These are phyloP conservation scores for Jordanella pulchra DNA, from an alignment of 2,797 vertebrate genomes.

Conservation along the genomic window DNA sequence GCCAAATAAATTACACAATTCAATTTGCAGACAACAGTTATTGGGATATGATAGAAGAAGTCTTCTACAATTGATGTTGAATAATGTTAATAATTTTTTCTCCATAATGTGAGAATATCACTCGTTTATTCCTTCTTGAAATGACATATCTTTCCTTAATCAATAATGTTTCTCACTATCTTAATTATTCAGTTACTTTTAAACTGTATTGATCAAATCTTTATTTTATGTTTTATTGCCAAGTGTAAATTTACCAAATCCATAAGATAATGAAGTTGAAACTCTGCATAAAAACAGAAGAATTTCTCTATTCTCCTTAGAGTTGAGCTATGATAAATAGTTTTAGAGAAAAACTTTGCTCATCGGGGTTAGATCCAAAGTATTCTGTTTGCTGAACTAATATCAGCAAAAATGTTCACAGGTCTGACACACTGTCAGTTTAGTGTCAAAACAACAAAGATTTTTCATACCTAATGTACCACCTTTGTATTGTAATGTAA, in stretches of 20 bases:
- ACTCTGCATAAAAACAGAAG: background rate
- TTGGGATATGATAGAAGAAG: background rate
- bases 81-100: no score
- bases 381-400: slow-evolving; percentile 1
- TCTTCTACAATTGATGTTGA: background rate
- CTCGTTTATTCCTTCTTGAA: no score
- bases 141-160: no score
- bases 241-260: no score
- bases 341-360: background rate
- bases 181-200: no score
- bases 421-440: slow-evolving; percentile 36
- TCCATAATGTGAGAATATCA: no score
- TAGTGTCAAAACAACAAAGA: slow-evolving; percentile 24
- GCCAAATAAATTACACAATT: background rate
- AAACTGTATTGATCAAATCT: no score
- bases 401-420: slow-evolving; percentile 11
- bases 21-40: background rate
- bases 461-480: slow-evolving; percentile 34
- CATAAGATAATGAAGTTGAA: background rate
- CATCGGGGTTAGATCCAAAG: slow-evolving; percentile 1
- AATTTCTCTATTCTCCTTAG: background rate
- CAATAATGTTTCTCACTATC: no score
- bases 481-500: slow-evolving; percentile 38
- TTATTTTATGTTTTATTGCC: no score
- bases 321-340: background rate